Conservation (phyloP, 2,888 invertebrate genomes). For the Lasioglossum leucozonium region DNA sequence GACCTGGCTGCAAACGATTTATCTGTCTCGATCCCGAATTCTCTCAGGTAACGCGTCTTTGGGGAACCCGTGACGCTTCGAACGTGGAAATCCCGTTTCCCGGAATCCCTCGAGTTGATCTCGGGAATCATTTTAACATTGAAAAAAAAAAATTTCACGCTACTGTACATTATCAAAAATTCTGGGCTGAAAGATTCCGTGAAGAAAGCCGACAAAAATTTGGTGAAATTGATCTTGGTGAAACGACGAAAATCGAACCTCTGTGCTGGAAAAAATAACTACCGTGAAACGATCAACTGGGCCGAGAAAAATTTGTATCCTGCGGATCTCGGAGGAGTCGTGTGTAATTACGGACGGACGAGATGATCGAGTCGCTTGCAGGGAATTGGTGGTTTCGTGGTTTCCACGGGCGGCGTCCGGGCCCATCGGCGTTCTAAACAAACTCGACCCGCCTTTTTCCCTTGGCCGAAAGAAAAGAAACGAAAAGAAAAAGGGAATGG, state of each 20-base stretch:
- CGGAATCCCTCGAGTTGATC: background rate
- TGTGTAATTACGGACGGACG: background rate
- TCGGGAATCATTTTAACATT: background rate
- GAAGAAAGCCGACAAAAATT: background rate
- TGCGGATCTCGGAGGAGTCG: background rate
- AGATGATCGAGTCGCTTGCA: background rate
- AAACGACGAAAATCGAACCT: background rate
- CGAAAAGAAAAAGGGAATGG: background rate
- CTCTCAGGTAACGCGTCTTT: conserved; percentile 67
- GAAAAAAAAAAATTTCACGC: background rate
- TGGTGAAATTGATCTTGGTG: background rate
- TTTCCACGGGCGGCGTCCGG: conserved; percentile 9
- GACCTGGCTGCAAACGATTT: conserved; percentile 63
- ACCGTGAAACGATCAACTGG: background rate
- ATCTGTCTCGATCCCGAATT: conserved; percentile 60
- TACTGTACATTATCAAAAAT: background rate
- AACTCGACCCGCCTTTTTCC: conserved; percentile 44
- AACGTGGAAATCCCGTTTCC: conserved; percentile 1
- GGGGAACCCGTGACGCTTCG: conserved; percentile 22
- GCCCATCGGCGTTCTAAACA: conserved; percentile 47
- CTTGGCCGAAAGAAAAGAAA: conserved; percentile 10
- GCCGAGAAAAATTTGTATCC: background rate
- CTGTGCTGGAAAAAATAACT: background rate
- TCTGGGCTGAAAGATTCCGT: background rate
- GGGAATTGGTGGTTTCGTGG: background rate